Conservation (phyloP, 2,888 invertebrate genomes). For the Lepidocyrtinus sp. region DNA sequence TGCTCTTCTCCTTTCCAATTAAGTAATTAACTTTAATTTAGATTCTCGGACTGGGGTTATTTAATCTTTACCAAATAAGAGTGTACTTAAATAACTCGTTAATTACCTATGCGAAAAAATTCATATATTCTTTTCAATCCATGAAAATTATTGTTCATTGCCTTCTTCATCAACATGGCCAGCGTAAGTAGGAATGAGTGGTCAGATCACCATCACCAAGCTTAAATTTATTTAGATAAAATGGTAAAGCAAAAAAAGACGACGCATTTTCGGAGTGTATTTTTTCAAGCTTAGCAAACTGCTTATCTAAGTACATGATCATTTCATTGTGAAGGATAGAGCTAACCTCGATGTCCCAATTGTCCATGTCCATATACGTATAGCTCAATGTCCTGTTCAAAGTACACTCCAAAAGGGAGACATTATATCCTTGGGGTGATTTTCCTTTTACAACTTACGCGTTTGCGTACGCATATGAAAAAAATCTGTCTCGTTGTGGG, state of each 20-base stretch:
- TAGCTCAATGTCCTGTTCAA: constrained; percentile 31
- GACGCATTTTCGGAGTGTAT: background rate
- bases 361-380: constrained; percentile 47
- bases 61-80: no score
- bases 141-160: background rate
- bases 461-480: background rate
- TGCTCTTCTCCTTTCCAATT: background rate
- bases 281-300: background rate
- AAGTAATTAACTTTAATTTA: background rate
- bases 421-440: constrained; percentile 10
- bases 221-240: background rate
- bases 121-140: no score
- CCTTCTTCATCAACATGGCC: background rate
- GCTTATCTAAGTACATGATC: background rate
- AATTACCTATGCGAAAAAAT: no score
- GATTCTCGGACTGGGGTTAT: no score
- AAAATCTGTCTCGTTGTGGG: background rate
- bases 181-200: background rate
- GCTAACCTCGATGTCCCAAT: constrained; percentile 48
- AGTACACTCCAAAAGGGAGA: background rate
- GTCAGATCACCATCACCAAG: background rate
- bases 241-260: background rate
- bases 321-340: constrained; percentile 27
- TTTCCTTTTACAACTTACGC: background rate
- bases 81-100: no score